phyloP scores from a whole-genome alignment of 1,140 invertebrate genomes.

The Atta texana region DNA sequence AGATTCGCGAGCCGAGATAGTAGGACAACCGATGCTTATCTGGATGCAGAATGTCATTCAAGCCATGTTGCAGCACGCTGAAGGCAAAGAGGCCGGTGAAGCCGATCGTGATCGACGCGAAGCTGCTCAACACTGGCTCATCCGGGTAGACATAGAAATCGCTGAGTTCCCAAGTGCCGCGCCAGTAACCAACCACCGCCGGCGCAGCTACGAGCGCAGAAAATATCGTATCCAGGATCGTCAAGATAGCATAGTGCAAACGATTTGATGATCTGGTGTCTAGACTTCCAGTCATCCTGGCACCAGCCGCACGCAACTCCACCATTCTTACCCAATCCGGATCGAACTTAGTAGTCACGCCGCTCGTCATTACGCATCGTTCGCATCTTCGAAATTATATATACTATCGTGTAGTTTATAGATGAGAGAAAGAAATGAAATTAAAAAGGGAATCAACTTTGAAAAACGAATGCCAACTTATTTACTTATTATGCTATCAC shows the following conservation, averaged over 20 bases:
- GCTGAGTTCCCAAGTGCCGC: slow-evolving; percentile 94
- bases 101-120: slow-evolving; percentile 90
- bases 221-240: slow-evolving; percentile 90
- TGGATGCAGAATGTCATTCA: slow-evolving; percentile 89
- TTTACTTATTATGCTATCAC: background rate
- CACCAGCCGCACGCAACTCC: slow-evolving; percentile 77
- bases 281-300: slow-evolving; percentile 79
- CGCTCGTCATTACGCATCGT: slow-evolving; percentile 74
- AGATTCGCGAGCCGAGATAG: slow-evolving; percentile 90
- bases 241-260: slow-evolving; percentile 88
- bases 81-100: slow-evolving; percentile 90
- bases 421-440: background rate
- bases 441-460: background rate
- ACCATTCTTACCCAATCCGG: slow-evolving; percentile 81
- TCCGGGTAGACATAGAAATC: slow-evolving; percentile 90
- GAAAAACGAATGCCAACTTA: background rate
- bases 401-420: background rate
- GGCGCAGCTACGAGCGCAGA: slow-evolving; percentile 91
- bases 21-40: slow-evolving; percentile 90
- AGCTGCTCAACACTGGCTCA: slow-evolving; percentile 87
- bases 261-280: slow-evolving; percentile 78
- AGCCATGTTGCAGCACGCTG: slow-evolving; percentile 89
- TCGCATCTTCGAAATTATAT: slow-evolving; percentile 22
- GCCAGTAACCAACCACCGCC: slow-evolving; percentile 94
- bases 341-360: slow-evolving; percentile 72